Evolutionary conservation across 2,113 vertebrate genomes (phyloP).

Genomic region (Gracilinanus agilis): DNA sequence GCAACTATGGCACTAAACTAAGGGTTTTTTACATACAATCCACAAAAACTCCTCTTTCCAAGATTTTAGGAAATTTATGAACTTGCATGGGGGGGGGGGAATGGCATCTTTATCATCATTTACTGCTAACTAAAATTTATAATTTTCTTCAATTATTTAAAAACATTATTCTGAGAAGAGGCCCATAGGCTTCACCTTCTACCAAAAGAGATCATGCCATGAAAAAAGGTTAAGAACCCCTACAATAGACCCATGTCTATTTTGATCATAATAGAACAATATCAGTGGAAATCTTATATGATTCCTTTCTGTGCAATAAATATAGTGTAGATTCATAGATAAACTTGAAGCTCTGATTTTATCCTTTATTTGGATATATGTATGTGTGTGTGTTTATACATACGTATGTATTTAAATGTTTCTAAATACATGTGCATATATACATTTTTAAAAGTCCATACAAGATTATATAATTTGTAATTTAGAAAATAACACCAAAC

Average conservation of each 20-base stretch:
- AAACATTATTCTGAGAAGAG: background rate
- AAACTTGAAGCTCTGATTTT: background rate
- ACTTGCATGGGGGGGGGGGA: background rate
- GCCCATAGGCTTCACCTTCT: background rate
- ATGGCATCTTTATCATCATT: background rate
- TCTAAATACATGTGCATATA: background rate
- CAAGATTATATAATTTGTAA: background rate
- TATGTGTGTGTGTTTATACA: too few species aligned
- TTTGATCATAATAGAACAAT: background rate
- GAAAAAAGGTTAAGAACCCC: background rate
- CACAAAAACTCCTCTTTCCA: background rate
- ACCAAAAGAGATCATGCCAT: background rate
- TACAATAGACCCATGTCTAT: background rate
- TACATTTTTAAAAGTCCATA: background rate
- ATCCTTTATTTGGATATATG: background rate
- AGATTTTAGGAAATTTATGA: background rate
- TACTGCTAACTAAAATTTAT: background rate
- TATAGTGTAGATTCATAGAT: constrained; percentile 6
- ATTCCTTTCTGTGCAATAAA: background rate
- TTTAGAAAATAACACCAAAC: constrained; percentile 44
- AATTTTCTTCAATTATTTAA: background rate
- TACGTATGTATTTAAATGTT: background rate
- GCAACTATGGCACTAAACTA: background rate
- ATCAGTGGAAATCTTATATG: background rate
- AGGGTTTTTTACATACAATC: background rate